Evolutionary conservation across 2,888 invertebrate species (phyloP), one percentile per base, ranked within the genome.

Genomic region (Patella caerulea): DNA sequence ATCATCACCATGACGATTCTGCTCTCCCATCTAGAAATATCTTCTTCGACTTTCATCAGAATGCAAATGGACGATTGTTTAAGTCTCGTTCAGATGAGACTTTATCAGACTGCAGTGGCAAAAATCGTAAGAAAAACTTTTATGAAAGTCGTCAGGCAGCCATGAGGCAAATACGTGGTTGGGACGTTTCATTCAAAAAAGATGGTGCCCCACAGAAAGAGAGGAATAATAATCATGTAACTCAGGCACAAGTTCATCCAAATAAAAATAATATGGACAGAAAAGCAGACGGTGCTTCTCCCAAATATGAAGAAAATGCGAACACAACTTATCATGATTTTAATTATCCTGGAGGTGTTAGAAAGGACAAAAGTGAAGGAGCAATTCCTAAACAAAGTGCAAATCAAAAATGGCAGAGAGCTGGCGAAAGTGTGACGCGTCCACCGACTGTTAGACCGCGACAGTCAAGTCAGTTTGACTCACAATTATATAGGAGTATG

Each of bases 91-190:
- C 91, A 2, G 91, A 91, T 78, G 91, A 91, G 80, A 88, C 91
- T 11, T 82, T 91, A 29, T 89, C 89, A 74, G 86, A 96, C 95
- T 89, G 96, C 79, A 89, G 99, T 95, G 93, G 98, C 94, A 90
- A 98, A 75, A 84, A 85, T 79, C 76, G 87, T 53, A 89, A 89
- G 79, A 87, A 84, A 71, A 85, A 87, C 11, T 88, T 88, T 77
- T 88, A 89, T 74, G 88, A 88, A 79, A 87, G 88, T 12, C 81
- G 88, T 3, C 86, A 88, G 72, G 85, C 84, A 73, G 89, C 89
- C 34, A 88, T 89, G 88, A 87, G 88, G 77, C 86, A 88, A 78
- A 88, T 89, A 52, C 83, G 87, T 71, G 88, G 86, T 34, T 89
- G 88, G 89, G 87, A 88, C 79, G 83, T 86, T 9, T 87, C 89